Base-by-base conservation (phyloP, 2,888 invertebrate species). In the Ormyrus rosae region DNA sequence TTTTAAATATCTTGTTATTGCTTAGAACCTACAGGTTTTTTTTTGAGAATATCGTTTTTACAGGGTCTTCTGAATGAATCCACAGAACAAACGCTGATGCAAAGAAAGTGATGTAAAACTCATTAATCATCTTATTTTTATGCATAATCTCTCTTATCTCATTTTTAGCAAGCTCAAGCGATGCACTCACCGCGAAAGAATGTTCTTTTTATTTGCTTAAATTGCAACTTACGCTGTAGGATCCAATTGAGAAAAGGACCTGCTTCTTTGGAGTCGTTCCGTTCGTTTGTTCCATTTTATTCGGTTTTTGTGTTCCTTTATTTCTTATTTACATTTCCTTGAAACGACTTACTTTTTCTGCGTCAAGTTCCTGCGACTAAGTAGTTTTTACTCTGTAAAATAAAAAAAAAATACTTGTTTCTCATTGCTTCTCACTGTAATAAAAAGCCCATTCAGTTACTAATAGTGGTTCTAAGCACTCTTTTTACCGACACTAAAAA, bases 181-280 rank as follows among this genome's bases (percentile, higher is more conserved):
- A 4, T 34, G 4, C 34, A 34, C 34, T 34, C 34, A 34, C 4
- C 34, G 34, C 34, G 34, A 34, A 34, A 34, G 34, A 34, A 34
- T 7, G 48, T 46, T 56, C 34, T 34, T 34, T 34, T 34, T 3
- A 34, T 34, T 34, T 34, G 4, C 4, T 34, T 53, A 10, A 45
- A 34, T n/a, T 0, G 6, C 51, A 64, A 80, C 81, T 81, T 71
- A 81, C 81, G 51, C n/a, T 64, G 53, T 81, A 81, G 6, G 81
- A 71, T n/a, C 81, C 75, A n/a, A 81, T 81, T 13, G 81, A 81
- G 63, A 81, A 81, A 13, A 72, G 67, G 51, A 81, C 74, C 48
- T 63, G 67, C n/a, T 79, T 79, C 6, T 78, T 78, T 13, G 75
- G 53, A 56, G 65, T 50, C 65, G 73, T 60, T 64, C 78, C 78